These are phyloP conservation scores for Takifugu flavidus DNA, from an alignment of 2,113 vertebrate genomes.

Conservation along the genomic window DNA sequence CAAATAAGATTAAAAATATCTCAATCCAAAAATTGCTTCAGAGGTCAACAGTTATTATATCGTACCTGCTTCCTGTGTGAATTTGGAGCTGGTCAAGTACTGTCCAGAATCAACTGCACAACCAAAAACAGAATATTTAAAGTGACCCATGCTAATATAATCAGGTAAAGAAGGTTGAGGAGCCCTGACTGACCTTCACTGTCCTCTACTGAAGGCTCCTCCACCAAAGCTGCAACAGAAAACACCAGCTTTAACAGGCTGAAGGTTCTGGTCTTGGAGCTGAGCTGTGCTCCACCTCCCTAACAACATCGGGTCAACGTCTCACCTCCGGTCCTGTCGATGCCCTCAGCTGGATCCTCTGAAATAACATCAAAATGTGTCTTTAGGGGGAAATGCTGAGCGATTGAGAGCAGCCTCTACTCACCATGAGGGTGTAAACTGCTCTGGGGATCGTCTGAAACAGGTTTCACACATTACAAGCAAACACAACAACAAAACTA, in stretches of 20 bases:
- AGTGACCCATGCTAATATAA: background rate
- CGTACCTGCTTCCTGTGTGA: constrained; percentile 52
- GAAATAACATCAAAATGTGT: background rate
- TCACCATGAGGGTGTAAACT: constrained; percentile 16
- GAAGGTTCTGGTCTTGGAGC: background rate
- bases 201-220: constrained; percentile 24
- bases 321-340: constrained; percentile 66
- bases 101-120: constrained; percentile 25
- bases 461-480: background rate
- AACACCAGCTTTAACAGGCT: background rate
- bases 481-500: background rate
- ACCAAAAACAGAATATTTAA: background rate
- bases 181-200: constrained; percentile 20
- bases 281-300: too few relatives aligned
- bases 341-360: constrained; percentile 24
- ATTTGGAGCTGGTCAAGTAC: constrained; percentile 42
- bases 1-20: background rate
- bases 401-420: background rate
- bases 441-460: constrained; percentile 37
- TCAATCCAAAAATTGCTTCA: too few relatives aligned
- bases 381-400: background rate
- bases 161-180: too few relatives aligned
- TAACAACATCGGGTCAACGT: background rate
- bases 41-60: background rate
- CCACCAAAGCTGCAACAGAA: constrained; percentile 45